These are phyloP conservation scores for Trileptium ribeirensis DNA, from an alignment of 2,888 invertebrate genomes.

Conservation along the genomic window DNA sequence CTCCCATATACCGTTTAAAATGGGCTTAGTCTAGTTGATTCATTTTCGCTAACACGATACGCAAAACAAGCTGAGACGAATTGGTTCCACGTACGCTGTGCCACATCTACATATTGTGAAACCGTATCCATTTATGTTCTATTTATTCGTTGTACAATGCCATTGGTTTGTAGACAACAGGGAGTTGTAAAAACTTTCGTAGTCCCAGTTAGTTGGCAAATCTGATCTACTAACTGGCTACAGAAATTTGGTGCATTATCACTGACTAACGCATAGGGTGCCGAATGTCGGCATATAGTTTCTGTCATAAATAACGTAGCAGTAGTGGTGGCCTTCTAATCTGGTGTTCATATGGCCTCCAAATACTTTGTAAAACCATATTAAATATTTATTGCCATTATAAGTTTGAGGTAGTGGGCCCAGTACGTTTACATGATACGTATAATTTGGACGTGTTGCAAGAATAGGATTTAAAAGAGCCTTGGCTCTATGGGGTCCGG, in stretches of 20 bases:
- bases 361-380: slow-evolving; percentile 37
- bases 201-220: slow-evolving; percentile 4
- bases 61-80: slow-evolving; percentile 10
- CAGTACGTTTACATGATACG: slow-evolving; percentile 35
- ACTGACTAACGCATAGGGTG: slow-evolving; percentile 1
- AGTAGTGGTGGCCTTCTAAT: slow-evolving; percentile 44
- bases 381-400: slow-evolving; percentile 35
- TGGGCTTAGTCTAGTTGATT: background rate
- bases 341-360: slow-evolving; percentile 42
- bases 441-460: slow-evolving; percentile 35
- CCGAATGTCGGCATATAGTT: background rate
- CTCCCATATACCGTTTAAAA: background rate
- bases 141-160: slow-evolving; percentile 12
- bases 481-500: background rate
- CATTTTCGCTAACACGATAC: background rate
- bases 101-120: background rate
- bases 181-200: slow-evolving; percentile 6
- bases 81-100: background rate
- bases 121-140: background rate
- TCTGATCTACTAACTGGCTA: background rate
- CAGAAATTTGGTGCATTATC: background rate
- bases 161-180: slow-evolving; percentile 12
- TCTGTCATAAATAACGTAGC: slow-evolving; percentile 32
- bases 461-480: slow-evolving; percentile 24
- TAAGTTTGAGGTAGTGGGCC: slow-evolving; percentile 37